A percentile compares a stretch with the other conserved stretches of the same genome.
phyloP scores from a whole-genome alignment of 37 sponge, comb jelly and placozoan genomes.

The Halichondria panicea region DNA sequence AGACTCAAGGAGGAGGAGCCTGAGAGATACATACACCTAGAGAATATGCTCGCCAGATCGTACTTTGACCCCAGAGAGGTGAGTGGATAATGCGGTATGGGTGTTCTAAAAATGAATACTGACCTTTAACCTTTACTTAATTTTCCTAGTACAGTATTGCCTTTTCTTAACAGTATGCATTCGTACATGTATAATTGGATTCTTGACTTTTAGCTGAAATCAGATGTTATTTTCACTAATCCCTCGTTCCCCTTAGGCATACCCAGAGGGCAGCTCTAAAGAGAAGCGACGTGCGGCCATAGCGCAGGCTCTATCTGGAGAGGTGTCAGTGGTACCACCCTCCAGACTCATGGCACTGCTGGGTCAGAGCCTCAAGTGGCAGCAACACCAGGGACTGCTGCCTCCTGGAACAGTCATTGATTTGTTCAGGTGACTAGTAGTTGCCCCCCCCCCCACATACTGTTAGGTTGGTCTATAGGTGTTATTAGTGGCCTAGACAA shows the following conservation, averaged over 20 bases:
- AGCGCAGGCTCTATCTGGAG: constrained; percentile 92
- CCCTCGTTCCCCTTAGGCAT: too few species aligned
- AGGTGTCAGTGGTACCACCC: constrained; percentile 96
- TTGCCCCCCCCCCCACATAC: too few species aligned
- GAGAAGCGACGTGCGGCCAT: constrained; percentile 93
- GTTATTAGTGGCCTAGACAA: too few species aligned
- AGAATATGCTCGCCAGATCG: constrained; percentile 88
- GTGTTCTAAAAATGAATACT: too few species aligned
- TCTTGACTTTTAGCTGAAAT: not conserved
- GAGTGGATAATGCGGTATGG: too few species aligned
- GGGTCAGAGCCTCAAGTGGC: constrained; percentile 98
- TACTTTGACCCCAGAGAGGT: constrained; percentile 98
- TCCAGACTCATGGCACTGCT: constrained; percentile 93
- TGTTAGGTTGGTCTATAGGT: too few species aligned
- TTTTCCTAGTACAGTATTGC: too few species aligned
- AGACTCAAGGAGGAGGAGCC: constrained; percentile 92
- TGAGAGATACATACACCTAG: constrained; percentile 93
- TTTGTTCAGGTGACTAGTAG: constrained; percentile 66
- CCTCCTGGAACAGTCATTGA: constrained; percentile 71
- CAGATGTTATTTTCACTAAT: not conserved
- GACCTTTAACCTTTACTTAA: too few species aligned
- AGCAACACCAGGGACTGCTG: constrained; percentile 96
- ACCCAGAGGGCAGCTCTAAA: constrained; percentile 96
- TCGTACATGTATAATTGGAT: not conserved
- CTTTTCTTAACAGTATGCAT: not conserved